Percentiles rank a stretch among this genome's conserved stretches.
These are phyloP conservation scores for Tachina lurida DNA, from an alignment of 2,888 invertebrate species.

Conservation along the genomic window DNA sequence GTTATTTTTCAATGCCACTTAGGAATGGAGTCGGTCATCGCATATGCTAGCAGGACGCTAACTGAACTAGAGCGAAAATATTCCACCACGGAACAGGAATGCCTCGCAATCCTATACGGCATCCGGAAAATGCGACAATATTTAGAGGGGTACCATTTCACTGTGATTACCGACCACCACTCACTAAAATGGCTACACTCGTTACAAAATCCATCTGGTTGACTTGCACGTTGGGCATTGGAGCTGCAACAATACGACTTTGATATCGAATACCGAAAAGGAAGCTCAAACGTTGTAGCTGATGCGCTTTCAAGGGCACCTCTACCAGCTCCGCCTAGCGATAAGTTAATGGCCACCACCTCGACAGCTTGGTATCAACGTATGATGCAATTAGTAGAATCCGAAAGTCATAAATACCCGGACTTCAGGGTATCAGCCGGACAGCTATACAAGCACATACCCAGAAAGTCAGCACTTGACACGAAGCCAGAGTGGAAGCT, in stretches of 20 bases:
- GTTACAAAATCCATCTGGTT: conserved; percentile 56
- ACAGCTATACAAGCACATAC: no score
- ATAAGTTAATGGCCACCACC: background rate
- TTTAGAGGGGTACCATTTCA: conserved; percentile 52
- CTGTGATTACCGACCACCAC: conserved; percentile 64
- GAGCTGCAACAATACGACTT: conserved; percentile 65
- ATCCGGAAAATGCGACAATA: conserved; percentile 61
- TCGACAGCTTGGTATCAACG: conserved; percentile 29
- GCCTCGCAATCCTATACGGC: conserved; percentile 63
- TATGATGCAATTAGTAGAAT: background rate
- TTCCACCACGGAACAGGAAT: conserved; percentile 63
- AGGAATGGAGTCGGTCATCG: conserved; percentile 22
- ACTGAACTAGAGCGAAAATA: conserved; percentile 57
- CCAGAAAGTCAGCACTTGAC: no score
- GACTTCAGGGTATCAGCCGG: no score
- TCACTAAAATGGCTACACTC: conserved; percentile 64
- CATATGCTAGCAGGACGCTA: conserved; percentile 57
- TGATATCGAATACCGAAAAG: conserved; percentile 41
- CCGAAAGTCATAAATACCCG: no score
- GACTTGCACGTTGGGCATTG: conserved; percentile 63
- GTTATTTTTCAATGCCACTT: conserved; percentile 44
- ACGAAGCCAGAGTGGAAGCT: no score
- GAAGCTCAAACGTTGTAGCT: conserved; percentile 45
- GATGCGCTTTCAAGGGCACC: conserved; percentile 52
- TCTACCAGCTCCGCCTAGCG: background rate